Percentiles rank a stretch among this genome's conserved stretches.
Conservation (phyloP, 1,140 invertebrate species). For the Eupristina koningsbergeri region DNA sequence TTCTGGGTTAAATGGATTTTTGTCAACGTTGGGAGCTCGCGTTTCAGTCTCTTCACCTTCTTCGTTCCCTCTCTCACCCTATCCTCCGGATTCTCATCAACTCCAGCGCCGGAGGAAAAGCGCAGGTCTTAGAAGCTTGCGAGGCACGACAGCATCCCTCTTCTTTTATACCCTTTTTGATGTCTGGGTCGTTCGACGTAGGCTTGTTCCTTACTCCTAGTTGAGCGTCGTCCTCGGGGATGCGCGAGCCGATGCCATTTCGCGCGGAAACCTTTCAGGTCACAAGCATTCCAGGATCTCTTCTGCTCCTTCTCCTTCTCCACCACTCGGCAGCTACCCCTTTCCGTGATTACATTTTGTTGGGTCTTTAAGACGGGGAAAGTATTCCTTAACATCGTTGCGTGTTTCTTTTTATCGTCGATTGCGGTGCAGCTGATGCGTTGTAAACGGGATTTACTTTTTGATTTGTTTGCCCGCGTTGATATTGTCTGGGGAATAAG, state of each 20-base stretch:
- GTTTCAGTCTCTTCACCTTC: not conserved
- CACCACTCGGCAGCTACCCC: not conserved
- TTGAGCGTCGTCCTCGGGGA: not conserved
- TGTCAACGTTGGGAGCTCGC: not conserved
- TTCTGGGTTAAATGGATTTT: constrained; percentile 33
- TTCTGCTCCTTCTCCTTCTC: not conserved
- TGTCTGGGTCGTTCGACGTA: not conserved
- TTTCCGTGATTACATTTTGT: constrained; percentile 25
- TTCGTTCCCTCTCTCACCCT: not conserved
- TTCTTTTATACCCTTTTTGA: constrained; percentile 21
- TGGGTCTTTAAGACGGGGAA: not conserved
- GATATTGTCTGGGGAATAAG: not conserved
- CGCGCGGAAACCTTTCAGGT: not conserved
- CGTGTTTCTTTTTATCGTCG: not conserved
- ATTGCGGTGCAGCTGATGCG: not conserved
- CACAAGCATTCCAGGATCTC: not conserved
- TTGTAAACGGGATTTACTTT: not conserved
- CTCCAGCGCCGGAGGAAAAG: not conserved
- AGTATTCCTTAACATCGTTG: constrained; percentile 16
- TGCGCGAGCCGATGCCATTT: not conserved
- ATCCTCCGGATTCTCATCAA: not conserved
- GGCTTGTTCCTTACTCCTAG: not conserved
- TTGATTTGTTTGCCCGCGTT: not conserved
- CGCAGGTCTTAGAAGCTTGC: constrained; percentile 21
- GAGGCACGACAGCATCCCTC: not conserved